phyloP scores from a whole-genome alignment of 2,888 invertebrate species.

The Seira sanloemensis region DNA sequence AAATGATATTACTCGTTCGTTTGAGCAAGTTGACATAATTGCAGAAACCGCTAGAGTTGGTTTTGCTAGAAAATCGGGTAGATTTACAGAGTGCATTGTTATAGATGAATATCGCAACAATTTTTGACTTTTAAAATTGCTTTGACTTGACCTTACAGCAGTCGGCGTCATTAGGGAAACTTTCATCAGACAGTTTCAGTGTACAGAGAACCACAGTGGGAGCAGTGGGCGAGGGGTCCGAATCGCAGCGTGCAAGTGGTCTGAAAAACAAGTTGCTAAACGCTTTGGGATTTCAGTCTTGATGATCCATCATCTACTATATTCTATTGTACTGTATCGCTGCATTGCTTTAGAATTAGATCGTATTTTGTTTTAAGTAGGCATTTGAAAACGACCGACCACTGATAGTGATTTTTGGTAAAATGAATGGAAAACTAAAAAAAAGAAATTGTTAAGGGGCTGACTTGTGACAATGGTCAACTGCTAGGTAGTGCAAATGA shows the following conservation, averaged over 20 bases:
- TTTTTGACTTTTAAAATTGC: slow-evolving; percentile 42
- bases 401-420: too few relatives aligned
- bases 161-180: slow-evolving; percentile 74
- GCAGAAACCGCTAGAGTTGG: too few relatives aligned
- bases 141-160: slow-evolving; percentile 73
- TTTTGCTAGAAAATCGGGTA: not conserved
- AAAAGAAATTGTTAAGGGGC: too few relatives aligned
- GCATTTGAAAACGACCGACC: too few relatives aligned
- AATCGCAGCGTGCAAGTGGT: slow-evolving; percentile 81
- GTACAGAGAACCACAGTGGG: slow-evolving; percentile 75
- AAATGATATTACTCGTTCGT: too few relatives aligned
- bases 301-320: slow-evolving; percentile 65
- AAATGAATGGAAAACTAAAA: too few relatives aligned
- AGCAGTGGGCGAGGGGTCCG: slow-evolving; percentile 76
- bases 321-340: slow-evolving; percentile 45
- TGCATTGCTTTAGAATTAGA: slow-evolving; percentile 37
- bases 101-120: slow-evolving; percentile 3
- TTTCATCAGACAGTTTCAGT: slow-evolving; percentile 72
- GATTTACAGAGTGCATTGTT: not conserved
- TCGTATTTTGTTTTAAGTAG: slow-evolving; percentile 23
- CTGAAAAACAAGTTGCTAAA: slow-evolving; percentile 91
- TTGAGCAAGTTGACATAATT: too few relatives aligned
- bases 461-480: too few relatives aligned
- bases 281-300: slow-evolving; percentile 88
- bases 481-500: too few relatives aligned